phyloP scores from a whole-genome alignment of 2,797 vertebrate genomes.

The Atherinosoma microstoma region DNA sequence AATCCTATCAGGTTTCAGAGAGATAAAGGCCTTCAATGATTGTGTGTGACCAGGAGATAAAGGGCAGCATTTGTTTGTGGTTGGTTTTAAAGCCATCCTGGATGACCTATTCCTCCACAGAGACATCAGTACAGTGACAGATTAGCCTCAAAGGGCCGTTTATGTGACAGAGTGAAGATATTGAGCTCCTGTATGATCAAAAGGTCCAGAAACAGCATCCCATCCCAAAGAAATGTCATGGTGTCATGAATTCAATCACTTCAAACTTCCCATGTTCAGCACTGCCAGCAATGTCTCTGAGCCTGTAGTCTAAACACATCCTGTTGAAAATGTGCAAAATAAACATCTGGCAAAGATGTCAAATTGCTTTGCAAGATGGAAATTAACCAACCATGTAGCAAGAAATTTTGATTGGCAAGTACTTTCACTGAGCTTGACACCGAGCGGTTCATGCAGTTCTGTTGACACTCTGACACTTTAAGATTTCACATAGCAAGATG shows the following conservation, averaged over 20 bases:
- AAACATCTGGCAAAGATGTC: conserved; percentile 18
- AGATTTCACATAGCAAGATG: too few species aligned
- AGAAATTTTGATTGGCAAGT: neutral
- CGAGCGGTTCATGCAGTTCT: neutral
- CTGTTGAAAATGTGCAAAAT: conserved; percentile 7
- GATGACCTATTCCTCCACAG: conserved; percentile 56
- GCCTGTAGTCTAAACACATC: neutral
- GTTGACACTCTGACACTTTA: neutral
- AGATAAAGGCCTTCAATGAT: conserved; percentile 45
- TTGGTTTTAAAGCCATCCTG: conserved; percentile 65
- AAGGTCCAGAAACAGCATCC: conserved; percentile 31
- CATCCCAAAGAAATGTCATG: conserved; percentile 44
- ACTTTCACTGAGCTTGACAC: too few species aligned
- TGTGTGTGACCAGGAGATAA: conserved; percentile 69
- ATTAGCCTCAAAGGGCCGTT: conserved; percentile 61
- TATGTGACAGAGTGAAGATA: conserved; percentile 30
- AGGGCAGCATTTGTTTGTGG: conserved; percentile 74
- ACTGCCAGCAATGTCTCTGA: neutral
- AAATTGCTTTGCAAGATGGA: conserved; percentile 6
- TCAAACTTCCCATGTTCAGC: neutral
- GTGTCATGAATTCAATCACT: conserved; percentile 17
- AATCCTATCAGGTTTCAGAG: conserved; percentile 55
- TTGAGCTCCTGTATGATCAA: conserved; percentile 38
- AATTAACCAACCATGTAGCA: conserved; percentile 12
- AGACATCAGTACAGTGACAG: conserved; percentile 50